A percentile compares a stretch with the other conserved stretches of the same genome.
Conservation (phyloP, 2,888 invertebrate species). For the Cantharis lateralis region DNA sequence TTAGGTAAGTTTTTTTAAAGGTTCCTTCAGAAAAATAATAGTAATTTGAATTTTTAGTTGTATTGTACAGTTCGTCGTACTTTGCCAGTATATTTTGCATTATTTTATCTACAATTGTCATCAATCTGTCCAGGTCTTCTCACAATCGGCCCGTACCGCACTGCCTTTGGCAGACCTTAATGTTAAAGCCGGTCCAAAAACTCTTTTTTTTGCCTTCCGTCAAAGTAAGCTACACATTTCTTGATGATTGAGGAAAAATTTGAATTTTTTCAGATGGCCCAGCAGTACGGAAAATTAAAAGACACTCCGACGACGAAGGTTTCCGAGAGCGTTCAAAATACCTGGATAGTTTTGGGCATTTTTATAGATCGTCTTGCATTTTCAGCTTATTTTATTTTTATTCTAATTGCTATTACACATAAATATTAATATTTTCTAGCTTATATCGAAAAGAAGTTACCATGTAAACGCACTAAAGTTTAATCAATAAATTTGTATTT, state of each 20-base stretch:
- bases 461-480: neutral
- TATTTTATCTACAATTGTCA: constrained; percentile 45
- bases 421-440: constrained; percentile 20
- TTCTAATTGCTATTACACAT: constrained; percentile 32
- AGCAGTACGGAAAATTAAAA: constrained; percentile 44
- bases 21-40: neutral
- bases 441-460: neutral
- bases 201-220: constrained; percentile 45
- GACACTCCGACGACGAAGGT: constrained; percentile 21
- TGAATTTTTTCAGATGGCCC: constrained; percentile 40
- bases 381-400: constrained; percentile 40
- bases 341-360: constrained; percentile 47
- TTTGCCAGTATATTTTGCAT: constrained; percentile 43
- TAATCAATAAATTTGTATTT: constrained; percentile 11
- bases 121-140: constrained; percentile 46
- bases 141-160: constrained; percentile 42
- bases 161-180: constrained; percentile 42
- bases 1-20: constrained; percentile 43
- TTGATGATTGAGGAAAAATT: neutral
- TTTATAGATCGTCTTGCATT: constrained; percentile 49
- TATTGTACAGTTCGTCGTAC: constrained; percentile 45
- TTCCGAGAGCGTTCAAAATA: constrained; percentile 40
- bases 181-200: constrained; percentile 39
- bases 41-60: constrained; percentile 43
- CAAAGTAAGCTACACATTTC: constrained; percentile 38